Percentiles rank a stretch among this genome's conserved stretches.
Evolutionary conservation across 2,888 invertebrate genomes (phyloP).

Genomic region (Thymelicus acteon): DNA sequence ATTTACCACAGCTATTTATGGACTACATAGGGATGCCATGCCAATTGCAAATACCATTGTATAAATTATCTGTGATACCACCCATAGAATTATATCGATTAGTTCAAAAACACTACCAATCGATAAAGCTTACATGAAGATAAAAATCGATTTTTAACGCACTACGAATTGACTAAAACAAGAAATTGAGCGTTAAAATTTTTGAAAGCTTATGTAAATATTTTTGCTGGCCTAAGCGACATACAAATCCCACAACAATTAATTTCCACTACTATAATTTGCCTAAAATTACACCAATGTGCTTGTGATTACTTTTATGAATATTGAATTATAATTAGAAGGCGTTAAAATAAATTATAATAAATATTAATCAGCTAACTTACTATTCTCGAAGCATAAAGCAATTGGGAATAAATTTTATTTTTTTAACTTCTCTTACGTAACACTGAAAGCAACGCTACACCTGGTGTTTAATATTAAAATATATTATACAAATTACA

Average conservation of each 20-base stretch:
- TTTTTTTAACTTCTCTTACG: constrained; percentile 38
- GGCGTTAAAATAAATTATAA: neutral
- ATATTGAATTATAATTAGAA: no score
- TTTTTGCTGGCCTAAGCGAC: neutral
- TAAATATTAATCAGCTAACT: constrained; percentile 49
- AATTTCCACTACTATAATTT: constrained; percentile 31
- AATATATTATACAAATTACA: constrained; percentile 75
- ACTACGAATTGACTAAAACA: neutral
- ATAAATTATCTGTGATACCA: neutral
- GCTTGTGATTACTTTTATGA: no score
- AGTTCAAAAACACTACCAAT: constrained; percentile 26
- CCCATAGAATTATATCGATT: constrained; percentile 33
- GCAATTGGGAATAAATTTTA: constrained; percentile 56
- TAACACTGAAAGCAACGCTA: constrained; percentile 73
- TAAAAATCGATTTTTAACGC: constrained; percentile 10
- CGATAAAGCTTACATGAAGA: neutral
- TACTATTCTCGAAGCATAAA: constrained; percentile 70
- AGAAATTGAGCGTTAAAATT: neutral
- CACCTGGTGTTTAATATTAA: constrained; percentile 60
- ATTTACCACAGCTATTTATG: no score
- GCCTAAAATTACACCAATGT: constrained; percentile 30
- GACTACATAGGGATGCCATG: constrained; percentile 34
- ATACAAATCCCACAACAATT: neutral
- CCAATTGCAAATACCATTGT: neutral
- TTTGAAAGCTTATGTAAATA: neutral